Conservation (phyloP, 2,113 vertebrate species). For the Silurus glanis region DNA sequence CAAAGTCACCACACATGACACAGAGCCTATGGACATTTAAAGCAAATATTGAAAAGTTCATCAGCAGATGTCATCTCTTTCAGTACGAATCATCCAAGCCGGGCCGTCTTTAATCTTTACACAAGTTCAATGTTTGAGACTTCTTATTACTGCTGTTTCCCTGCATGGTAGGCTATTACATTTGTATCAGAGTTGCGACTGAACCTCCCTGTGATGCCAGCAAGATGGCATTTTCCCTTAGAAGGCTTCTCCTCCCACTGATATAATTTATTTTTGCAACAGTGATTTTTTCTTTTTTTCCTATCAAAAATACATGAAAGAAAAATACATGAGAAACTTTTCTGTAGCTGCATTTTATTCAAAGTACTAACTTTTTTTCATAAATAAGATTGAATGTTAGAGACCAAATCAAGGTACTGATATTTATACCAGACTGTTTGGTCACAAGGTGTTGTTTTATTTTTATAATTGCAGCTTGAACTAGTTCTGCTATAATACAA, state of each 20-base stretch:
- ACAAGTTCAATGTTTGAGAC: slow-evolving; percentile 16
- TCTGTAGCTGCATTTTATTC: neutral
- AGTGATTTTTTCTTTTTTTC: slow-evolving; percentile 43
- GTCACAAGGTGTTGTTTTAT: neutral
- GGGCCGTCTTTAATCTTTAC: slow-evolving; percentile 15
- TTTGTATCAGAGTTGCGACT: slow-evolving; percentile 47
- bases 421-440: neutral
- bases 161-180: slow-evolving; percentile 42
- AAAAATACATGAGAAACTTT: neutral
- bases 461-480: neutral
- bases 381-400: neutral
- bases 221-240: slow-evolving; percentile 55
- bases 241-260: slow-evolving; percentile 51
- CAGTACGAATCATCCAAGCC: slow-evolving; percentile 39
- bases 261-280: slow-evolving; percentile 58
- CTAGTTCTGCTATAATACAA: neutral
- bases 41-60: slow-evolving; percentile 18
- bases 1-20: slow-evolving; percentile 1
- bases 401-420: neutral
- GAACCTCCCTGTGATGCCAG: slow-evolving; percentile 50
- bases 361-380: neutral
- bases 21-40: slow-evolving; percentile 10
- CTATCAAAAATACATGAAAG: slow-evolving; percentile 35
- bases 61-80: slow-evolving; percentile 31
- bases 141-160: slow-evolving; percentile 59